These are phyloP conservation scores for Turdus rufiventris DNA, from an alignment of 2,113 vertebrate species.

Conservation along the genomic window DNA sequence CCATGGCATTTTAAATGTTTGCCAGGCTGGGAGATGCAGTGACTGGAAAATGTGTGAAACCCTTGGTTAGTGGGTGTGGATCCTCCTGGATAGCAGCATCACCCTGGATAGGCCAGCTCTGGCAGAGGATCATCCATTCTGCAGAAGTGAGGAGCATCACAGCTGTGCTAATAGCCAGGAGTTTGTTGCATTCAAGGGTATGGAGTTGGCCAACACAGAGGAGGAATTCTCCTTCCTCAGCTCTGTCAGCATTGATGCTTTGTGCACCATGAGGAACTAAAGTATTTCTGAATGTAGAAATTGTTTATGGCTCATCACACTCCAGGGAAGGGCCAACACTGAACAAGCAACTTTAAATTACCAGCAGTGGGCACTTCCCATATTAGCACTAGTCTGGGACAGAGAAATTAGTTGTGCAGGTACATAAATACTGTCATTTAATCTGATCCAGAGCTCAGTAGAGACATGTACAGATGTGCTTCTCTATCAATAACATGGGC, in stretches of 20 bases:
- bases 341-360: conserved; percentile 1
- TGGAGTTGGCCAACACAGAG: background rate
- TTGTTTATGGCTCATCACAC: background rate
- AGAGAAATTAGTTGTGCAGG: conserved; percentile 5
- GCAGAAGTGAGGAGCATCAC: background rate
- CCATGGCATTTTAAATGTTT: background rate
- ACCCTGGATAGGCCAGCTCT: background rate
- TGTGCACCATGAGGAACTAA: background rate
- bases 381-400: background rate
- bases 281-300: background rate
- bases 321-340: background rate
- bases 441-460: conserved; percentile 33
- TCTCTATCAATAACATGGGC: background rate
- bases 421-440: conserved; percentile 14
- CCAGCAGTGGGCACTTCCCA: background rate
- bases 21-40: background rate
- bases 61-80: background rate
- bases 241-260: background rate
- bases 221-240: background rate
- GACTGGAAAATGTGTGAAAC: background rate
- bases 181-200: background rate
- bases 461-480: conserved; percentile 45
- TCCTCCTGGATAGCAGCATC: background rate
- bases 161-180: background rate
- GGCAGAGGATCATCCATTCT: background rate